Percentiles rank a stretch among this genome's conserved stretches.
These are phyloP conservation scores for Parauchenoglanis ngamensis DNA, from an alignment of 2,797 vertebrate species.

Conservation along the genomic window DNA sequence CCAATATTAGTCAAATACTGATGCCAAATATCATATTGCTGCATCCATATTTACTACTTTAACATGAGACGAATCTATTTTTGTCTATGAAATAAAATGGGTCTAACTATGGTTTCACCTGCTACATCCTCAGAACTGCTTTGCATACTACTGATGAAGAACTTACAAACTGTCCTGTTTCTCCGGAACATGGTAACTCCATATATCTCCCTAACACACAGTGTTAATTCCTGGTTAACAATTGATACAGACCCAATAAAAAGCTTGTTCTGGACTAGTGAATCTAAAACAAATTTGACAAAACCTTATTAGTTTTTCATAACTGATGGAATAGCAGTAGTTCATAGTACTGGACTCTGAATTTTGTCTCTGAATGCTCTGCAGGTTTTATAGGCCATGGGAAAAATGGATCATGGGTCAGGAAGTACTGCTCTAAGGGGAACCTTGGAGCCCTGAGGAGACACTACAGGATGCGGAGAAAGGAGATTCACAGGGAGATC, in stretches of 20 bases:
- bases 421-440: background rate
- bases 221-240: background rate
- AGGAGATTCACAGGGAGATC: background rate
- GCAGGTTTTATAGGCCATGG: background rate
- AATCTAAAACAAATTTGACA: background rate
- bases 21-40: background rate
- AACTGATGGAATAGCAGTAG: background rate
- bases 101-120: background rate
- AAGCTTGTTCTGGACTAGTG: background rate
- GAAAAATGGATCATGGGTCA: background rate
- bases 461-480: background rate
- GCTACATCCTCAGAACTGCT: background rate
- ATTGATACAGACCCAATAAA: background rate
- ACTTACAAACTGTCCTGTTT: background rate
- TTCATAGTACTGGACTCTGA: constrained; percentile 5
- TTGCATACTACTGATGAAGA: background rate
- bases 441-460: constrained; percentile 42
- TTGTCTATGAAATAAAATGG: background rate
- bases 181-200: background rate
- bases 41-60: background rate
- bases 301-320: constrained; percentile 25
- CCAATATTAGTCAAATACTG: background rate
- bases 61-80: background rate
- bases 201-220: background rate
- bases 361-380: constrained; percentile 6